Percentiles rank a stretch among this genome's conserved stretches.
Conservation (phyloP, 2,797 vertebrate species). For the Sylvilagus floridanus region DNA sequence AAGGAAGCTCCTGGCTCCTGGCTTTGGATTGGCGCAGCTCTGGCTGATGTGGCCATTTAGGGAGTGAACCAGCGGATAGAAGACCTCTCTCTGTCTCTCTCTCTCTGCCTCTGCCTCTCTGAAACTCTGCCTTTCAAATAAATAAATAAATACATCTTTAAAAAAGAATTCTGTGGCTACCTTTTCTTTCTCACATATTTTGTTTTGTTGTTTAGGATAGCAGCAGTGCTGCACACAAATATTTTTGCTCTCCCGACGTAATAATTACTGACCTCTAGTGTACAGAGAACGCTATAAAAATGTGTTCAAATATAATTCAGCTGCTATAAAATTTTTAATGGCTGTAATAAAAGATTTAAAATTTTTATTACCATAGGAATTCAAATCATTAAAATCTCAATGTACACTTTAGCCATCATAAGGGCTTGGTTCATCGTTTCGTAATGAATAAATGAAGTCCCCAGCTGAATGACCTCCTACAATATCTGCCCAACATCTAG, state of each 20-base stretch:
- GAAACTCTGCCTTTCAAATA: too few relatives aligned
- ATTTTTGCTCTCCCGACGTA: neutral
- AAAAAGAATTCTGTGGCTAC: neutral
- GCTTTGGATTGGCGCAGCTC: too few relatives aligned
- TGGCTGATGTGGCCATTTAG: too few relatives aligned
- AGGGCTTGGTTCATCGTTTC: neutral
- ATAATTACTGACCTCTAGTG: neutral
- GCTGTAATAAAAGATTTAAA: constrained; percentile 24
- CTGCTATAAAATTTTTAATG: constrained; percentile 37
- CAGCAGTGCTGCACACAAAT: neutral
- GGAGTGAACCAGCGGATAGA: too few relatives aligned
- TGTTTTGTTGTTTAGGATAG: neutral
- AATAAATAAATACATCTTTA: too few relatives aligned
- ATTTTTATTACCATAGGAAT: constrained; percentile 52
- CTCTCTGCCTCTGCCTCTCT: too few relatives aligned
- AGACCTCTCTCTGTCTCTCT: too few relatives aligned
- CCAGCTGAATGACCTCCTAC: accelerated
- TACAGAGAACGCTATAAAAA: neutral
- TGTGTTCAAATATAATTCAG: neutral
- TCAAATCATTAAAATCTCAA: constrained; percentile 47
- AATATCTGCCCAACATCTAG: neutral
- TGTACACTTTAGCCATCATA: constrained; percentile 33
- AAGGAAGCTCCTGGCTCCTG: too few relatives aligned
- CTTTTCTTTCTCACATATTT: neutral
- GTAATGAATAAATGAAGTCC: neutral